Evolutionary conservation across 2,888 invertebrate species (phyloP), one percentile per base, ranked within the genome.

Genomic region (Pterobdella sp.): DNA sequence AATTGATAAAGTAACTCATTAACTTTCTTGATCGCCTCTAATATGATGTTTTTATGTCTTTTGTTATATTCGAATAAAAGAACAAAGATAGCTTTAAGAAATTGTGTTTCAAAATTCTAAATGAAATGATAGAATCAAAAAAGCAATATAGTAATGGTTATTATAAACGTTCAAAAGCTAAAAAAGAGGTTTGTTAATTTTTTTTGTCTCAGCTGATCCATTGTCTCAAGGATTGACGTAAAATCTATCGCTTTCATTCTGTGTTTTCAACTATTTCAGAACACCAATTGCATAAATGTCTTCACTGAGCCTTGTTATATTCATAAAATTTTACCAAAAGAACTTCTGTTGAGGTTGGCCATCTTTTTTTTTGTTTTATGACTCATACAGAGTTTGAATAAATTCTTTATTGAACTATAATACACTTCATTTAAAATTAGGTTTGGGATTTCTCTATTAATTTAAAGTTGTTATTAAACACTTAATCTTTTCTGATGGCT

Each of bases 291-390:
- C 56, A 35, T 22, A 22, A 68, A 36, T 22, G 3, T 26, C 14
- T 32, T 22, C 29, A 36, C 36, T 42, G 68, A 29, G 18, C 26
- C 26, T n/a, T 32, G 49, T 42, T 56, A 72, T 37, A 93, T 95
- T 81, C 94, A 94, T 86, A 90, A 90, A 82, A 94, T 94, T 86
- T 88, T 98, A 83, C 97, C 97, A 72, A 95, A 96, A 85, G 97
- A 98, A 87, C 87, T 97, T 79, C 87, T 96, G 75, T 87, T 96
- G 80, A 89, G 88, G 88, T 89, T 75, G 75, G 22, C 35, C 10
- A 4, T n/a, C 7, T 69, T 64, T 14, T 69, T 36, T 29, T 72
- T 14, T 72, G 31, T 32, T 64, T 32, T 52, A 65, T 32, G 63
- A 34, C 37, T 29, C 31, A 37, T 65, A 65, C 37, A 32, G n/a